Evolutionary conservation across 2,888 invertebrate species (phyloP).

Genomic region (Lasioglossum figueresi): DNA sequence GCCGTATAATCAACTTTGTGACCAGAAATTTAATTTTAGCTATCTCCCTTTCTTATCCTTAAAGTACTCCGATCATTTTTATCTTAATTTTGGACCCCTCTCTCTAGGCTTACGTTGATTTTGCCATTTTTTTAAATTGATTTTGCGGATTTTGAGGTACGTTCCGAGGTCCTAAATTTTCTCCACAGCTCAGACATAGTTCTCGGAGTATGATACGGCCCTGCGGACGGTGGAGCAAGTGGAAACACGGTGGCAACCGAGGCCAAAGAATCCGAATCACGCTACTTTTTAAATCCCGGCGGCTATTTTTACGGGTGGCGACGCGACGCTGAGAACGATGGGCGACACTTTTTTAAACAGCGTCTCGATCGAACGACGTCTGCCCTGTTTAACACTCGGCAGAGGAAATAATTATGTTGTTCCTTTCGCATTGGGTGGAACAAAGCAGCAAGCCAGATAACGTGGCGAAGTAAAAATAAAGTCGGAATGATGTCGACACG

Average conservation of each 20-base stretch:
- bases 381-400: not conserved
- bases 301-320: not conserved
- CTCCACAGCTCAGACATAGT: not conserved
- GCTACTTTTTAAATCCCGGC: not conserved
- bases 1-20: not conserved
- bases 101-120: too few relatives aligned
- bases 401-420: not conserved
- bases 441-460: slow-evolving; percentile 1
- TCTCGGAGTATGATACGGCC: not conserved
- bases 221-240: not conserved
- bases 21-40: too few relatives aligned
- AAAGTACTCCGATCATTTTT: not conserved
- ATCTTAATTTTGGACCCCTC: not conserved
- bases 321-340: not conserved
- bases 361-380: not conserved
- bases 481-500: not conserved
- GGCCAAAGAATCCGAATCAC: not conserved
- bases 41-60: not conserved
- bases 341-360: not conserved
- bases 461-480: not conserved
- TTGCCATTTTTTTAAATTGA: not conserved
- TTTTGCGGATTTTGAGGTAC: not conserved
- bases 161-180: not conserved
- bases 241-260: not conserved
- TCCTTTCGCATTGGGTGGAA: not conserved